Conservation (phyloP, 2,113 vertebrate species). For the Dolichallabes microphthalmus region DNA sequence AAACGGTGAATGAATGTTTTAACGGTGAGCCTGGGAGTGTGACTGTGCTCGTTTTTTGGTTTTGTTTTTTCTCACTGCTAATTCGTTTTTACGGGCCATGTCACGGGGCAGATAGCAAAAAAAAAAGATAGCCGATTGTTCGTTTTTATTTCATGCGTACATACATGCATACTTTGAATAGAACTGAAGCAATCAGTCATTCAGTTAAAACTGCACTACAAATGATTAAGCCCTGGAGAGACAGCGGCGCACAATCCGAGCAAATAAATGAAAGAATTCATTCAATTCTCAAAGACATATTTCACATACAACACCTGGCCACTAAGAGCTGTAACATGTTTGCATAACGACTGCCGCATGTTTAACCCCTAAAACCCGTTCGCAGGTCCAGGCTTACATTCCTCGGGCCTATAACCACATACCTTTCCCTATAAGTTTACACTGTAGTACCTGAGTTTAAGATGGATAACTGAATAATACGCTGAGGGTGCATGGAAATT, state of each 20-base stretch:
- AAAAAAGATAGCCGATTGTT: not conserved
- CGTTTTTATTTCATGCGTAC: not conserved
- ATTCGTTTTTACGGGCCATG: slow-evolving; percentile 33
- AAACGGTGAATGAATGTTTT: slow-evolving; percentile 33
- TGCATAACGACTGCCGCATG: not conserved
- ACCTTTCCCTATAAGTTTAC: not conserved
- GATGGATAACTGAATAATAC: not conserved
- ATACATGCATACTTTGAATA: not conserved
- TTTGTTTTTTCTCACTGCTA: slow-evolving; percentile 33
- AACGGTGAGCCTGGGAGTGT: slow-evolving; percentile 38
- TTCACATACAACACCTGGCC: slow-evolving; percentile 5
- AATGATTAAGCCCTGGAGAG: not conserved
- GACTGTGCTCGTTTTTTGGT: slow-evolving; percentile 34
- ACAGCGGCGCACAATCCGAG: not conserved
- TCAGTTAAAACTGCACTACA: not conserved
- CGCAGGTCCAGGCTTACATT: slow-evolving; percentile 11
- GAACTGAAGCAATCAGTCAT: not conserved
- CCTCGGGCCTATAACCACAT: not conserved
- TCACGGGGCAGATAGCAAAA: not conserved
- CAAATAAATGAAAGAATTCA: not conserved
- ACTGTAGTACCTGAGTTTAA: not conserved
- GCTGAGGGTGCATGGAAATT: not conserved
- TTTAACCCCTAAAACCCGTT: not conserved
- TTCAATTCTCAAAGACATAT: slow-evolving; percentile 4
- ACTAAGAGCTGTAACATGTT: slow-evolving; percentile 7